Base-by-base conservation (phyloP, 2,888 invertebrate species). In the Lamellibrachia satsuma region DNA sequence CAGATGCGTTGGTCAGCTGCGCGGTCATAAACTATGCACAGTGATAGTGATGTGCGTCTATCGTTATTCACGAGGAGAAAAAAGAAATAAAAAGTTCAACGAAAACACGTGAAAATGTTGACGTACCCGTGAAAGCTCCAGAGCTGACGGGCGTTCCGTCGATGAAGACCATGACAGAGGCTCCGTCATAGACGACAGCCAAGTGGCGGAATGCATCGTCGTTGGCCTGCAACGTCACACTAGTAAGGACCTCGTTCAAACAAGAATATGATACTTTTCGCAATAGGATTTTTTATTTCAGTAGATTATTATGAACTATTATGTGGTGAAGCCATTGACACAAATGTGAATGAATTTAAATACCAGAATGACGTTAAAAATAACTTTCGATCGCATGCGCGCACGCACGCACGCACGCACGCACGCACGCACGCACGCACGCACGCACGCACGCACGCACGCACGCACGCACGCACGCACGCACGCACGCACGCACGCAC, bases 181-280 rank as follows among this genome's bases (percentile, higher is more conserved):
- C 52, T 11, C 91, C 91, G 52, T 91, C 91, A 27, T 52, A 91
- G 52, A 91, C 91, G 9, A 91, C 91, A 91, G 91, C 91, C 15
- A 91, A 4, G n/a, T 91, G 91, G 22, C 22, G 52, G 91, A 91
- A 91, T 11, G 1, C 39, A 15, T 27, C 91, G 52, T 91, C 91
- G 15, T 15, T 15, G 22, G 91, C 52, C 91, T 91, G 52, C 6
- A 91, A 22, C 15, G 75, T 75, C 75, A 22, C 4, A 75, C 2
- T 22, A 75, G 75, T n/a, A 75, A 22, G 75, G 75, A 22, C 15
- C 6, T 22, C 15, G n/a, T 75, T 75, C 1, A 11, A 11, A 0
- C 15, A 75, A 75, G 15, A 22, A 75, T 22, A 75, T 75, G 75
- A 22, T 22, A 75, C n/a, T 75, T 75, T 15, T 75, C 22, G n/a